Conservation (phyloP, 2,797 vertebrate species). For the Psittacula echo region DNA sequence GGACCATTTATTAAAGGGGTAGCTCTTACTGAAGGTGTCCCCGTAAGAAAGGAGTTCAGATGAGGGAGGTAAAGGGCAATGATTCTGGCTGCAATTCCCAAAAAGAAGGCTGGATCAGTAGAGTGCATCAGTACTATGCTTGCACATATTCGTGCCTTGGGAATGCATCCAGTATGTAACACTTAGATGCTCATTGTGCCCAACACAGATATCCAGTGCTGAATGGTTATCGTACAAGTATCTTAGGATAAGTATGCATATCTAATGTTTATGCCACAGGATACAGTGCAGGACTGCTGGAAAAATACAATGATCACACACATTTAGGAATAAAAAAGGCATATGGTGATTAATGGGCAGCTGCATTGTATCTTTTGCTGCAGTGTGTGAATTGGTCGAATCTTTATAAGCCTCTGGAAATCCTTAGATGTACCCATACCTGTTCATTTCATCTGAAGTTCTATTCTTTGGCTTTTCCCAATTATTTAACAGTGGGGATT, state of each 20-base stretch:
- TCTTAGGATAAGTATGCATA: neutral
- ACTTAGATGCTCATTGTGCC: neutral
- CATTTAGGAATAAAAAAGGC: neutral
- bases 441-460: neutral
- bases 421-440: neutral
- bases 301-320: neutral
- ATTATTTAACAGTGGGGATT: conserved; percentile 8
- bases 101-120: neutral
- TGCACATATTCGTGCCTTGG: fast-evolving
- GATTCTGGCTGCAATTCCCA: neutral
- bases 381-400: neutral
- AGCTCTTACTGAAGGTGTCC: neutral
- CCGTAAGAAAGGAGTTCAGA: neutral
- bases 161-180: fast-evolving
- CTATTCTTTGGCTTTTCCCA: conserved; percentile 15
- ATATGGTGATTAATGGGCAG: neutral
- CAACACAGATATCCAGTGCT: neutral
- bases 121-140: fast-evolving
- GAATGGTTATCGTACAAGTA: neutral
- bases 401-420: conserved; percentile 4
- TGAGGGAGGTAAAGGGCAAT: neutral
- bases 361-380: neutral
- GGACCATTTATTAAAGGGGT: neutral
- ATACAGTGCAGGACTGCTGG: neutral
- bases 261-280: neutral